Percentiles rank a stretch among this genome's conserved stretches.
phyloP scores from a whole-genome alignment of 2,113 vertebrate genomes.

The Daboia siamensis region DNA sequence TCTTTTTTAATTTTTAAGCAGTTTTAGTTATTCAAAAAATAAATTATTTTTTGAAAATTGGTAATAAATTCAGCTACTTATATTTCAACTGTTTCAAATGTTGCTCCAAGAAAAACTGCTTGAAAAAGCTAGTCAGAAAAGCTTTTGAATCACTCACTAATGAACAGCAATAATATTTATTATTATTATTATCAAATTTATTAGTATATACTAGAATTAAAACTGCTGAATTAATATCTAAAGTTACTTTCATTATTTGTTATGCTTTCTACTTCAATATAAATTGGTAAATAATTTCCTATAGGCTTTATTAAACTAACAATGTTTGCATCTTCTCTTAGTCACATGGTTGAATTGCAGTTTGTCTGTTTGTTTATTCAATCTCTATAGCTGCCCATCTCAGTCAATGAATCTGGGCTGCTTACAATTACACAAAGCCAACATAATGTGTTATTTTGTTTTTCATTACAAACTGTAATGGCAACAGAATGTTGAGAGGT shows the following conservation, averaged over 20 bases:
- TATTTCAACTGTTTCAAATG: background rate
- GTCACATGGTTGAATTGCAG: too few species aligned
- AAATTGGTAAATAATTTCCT: background rate
- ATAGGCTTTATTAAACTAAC: background rate
- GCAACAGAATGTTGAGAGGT: background rate
- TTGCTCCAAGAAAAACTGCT: background rate
- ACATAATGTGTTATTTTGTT: background rate
- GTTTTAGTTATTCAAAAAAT: too few species aligned
- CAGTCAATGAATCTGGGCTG: too few species aligned
- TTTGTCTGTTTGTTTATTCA: too few species aligned
- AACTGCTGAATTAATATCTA: conserved; percentile 3
- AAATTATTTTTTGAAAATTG: background rate
- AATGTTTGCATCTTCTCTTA: too few species aligned
- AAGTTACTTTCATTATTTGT: background rate
- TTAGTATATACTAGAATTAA: background rate
- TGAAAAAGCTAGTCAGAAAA: background rate
- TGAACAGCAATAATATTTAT: background rate
- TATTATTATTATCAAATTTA: too few species aligned
- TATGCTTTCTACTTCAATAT: background rate
- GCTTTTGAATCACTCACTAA: background rate
- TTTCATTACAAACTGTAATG: background rate
- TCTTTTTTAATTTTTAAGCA: too few species aligned
- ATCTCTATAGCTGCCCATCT: too few species aligned
- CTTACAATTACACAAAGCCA: background rate
- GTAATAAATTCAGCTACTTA: background rate